Base-by-base conservation (phyloP, 1,140 invertebrate genomes). In the Heterodera schachtii region DNA sequence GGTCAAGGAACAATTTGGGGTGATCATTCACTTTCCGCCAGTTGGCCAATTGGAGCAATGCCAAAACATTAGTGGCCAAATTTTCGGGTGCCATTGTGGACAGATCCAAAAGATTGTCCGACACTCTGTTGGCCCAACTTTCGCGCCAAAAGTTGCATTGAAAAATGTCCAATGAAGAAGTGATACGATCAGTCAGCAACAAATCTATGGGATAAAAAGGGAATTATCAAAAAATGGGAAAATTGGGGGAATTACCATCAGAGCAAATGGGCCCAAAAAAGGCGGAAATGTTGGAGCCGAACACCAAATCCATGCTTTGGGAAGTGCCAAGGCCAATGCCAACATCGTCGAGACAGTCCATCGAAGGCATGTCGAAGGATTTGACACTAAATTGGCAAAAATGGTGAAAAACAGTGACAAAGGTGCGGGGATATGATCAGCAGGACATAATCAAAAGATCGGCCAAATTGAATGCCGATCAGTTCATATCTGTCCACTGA, bases 131-230 rank as follows among this genome's bases (percentile, higher is more conserved):
- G 19, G 44, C 43, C n/a, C 67, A 69, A 41, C 57, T 76, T 47
- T 85, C 84, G 16, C 71, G 66, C 83, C 83, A 85, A 60, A 85
- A 85, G 66, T 85, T 79, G 70, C 83, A 84, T 73, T 85, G 80
- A 13, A 85, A 19, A 16, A 80, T 57, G 67, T 85, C 46, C 75
- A 67, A 47, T 44, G 75, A 21, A 8, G 57, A 31, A n/a, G 82
- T 49, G 7, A 82, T 41, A 41, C 84, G 57, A 19, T 43, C 75
- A 49, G 60, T 71, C 49, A 85, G 60, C 44, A 75, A 73, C 66
- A 84, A 73, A 52, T 84, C 83, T 84, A 57, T 44, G 73, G 31
- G 19, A 31, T 64, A 4, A 31, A 7, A 31, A 67, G 44, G 9
- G 11, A 52, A 76, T 43, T 64, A 21, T 41, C 67, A 60, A 6